Percentiles rank a stretch among this genome's conserved stretches.
Conservation (phyloP, 2,113 vertebrate genomes). For the Dipodomys stephensi region DNA sequence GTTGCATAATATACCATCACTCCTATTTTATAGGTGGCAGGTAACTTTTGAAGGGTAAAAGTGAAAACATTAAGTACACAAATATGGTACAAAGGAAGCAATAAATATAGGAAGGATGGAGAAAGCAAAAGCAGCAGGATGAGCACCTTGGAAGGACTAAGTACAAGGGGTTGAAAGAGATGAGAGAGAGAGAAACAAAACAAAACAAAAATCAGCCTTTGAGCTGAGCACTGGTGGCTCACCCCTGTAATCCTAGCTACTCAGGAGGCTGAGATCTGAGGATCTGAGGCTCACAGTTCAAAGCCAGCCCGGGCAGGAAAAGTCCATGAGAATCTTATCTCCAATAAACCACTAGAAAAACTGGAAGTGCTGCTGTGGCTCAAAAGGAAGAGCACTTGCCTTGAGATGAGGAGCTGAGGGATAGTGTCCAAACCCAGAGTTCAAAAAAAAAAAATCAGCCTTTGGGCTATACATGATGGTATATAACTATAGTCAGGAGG, state of each 20-base stretch:
- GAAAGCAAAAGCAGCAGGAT: neutral
- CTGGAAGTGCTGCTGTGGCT: too few species aligned
- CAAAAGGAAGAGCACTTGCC: too few species aligned
- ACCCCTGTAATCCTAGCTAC: too few species aligned
- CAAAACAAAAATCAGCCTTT: neutral
- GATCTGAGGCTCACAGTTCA: too few species aligned
- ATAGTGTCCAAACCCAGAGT: too few species aligned
- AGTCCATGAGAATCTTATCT: too few species aligned
- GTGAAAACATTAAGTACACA: conserved; percentile 10
- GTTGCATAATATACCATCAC: neutral
- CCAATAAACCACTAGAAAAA: too few species aligned
- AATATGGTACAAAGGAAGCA: neutral
- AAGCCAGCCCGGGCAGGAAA: too few species aligned
- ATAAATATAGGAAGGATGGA: neutral
- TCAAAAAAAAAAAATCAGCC: conserved; percentile 16
- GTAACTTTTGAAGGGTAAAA: neutral
- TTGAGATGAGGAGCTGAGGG: too few species aligned
- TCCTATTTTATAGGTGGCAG: neutral
- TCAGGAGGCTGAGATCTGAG: too few species aligned
- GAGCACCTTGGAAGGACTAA: neutral
- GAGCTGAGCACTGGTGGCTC: neutral
- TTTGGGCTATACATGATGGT: neutral
- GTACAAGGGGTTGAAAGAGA: neutral
- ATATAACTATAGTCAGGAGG: neutral
- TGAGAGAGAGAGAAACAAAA: neutral